A percentile compares a stretch with the other conserved stretches of the same genome.
Conservation (phyloP, 2,888 invertebrate species). For the Thecocarcelia acutangulata region DNA sequence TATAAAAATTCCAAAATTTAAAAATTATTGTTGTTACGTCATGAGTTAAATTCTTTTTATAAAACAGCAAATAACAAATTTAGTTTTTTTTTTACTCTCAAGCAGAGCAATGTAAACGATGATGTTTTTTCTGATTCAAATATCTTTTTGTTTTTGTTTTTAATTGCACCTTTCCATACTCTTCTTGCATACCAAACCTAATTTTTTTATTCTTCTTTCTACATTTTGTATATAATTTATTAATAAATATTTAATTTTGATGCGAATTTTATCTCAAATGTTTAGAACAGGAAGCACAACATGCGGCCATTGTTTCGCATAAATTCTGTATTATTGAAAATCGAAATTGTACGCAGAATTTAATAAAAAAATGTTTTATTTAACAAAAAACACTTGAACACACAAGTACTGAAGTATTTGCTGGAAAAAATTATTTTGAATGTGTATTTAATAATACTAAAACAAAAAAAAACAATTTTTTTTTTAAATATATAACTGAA, state of each 20-base stretch:
- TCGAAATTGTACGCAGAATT: slow-evolving; percentile 13
- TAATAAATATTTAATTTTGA: slow-evolving; percentile 34
- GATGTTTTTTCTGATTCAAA: not conserved
- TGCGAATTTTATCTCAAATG: slow-evolving; percentile 17
- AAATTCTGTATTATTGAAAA: slow-evolving; percentile 22
- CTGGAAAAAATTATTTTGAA: slow-evolving; percentile 3
- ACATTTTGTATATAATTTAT: slow-evolving; percentile 29
- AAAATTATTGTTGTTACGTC: too few relatives aligned
- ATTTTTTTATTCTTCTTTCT: slow-evolving; percentile 5
- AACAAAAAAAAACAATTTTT: not conserved
- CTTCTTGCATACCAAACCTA: not conserved
- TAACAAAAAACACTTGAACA: slow-evolving; percentile 30
- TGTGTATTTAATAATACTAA: not conserved
- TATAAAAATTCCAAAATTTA: too few relatives aligned
- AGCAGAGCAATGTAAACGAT: not conserved
- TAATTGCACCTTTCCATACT: slow-evolving; percentile 1
- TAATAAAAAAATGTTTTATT: slow-evolving; percentile 21
- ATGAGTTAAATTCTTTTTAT: too few relatives aligned
- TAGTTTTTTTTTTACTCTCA: too few relatives aligned
- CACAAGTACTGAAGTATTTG: slow-evolving; percentile 16
- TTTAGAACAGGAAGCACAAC: slow-evolving; percentile 35
- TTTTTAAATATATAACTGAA: not conserved
- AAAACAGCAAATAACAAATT: too few relatives aligned
- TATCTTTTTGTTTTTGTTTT: not conserved
- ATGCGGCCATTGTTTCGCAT: slow-evolving; percentile 25